phyloP scores from a whole-genome alignment of 1,140 invertebrate genomes.

The Melitaea cinxia region DNA sequence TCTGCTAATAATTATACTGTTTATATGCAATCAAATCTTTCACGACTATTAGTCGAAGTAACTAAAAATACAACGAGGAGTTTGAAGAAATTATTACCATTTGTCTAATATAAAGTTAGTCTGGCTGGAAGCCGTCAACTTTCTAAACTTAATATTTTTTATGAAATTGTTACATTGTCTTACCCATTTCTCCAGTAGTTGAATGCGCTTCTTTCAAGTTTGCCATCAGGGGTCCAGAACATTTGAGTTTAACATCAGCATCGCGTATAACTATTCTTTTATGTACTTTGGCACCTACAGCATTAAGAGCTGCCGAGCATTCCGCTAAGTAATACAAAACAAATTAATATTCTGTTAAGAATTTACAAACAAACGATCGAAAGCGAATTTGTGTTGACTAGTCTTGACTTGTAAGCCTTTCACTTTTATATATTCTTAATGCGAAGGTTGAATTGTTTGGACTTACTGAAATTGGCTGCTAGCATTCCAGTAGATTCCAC shows the following conservation, averaged over 20 bases:
- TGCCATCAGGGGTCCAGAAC: constrained; percentile 53
- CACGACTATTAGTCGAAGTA: no score
- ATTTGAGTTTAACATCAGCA: constrained; percentile 62
- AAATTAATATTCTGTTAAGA: no score
- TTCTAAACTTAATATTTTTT: neutral
- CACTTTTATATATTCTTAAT: no score
- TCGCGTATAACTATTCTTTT: constrained; percentile 71
- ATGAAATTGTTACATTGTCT: neutral
- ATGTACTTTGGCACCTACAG: constrained; percentile 66
- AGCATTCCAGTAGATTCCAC: constrained; percentile 80
- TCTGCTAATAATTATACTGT: no score
- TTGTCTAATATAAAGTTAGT: no score
- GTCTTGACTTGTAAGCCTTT: no score
- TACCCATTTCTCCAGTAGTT: constrained; percentile 73
- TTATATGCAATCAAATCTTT: no score
- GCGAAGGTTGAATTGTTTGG: no score
- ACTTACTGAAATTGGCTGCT: constrained; percentile 80
- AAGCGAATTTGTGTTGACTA: no score
- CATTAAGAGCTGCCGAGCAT: constrained; percentile 64
- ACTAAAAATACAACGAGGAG: no score
- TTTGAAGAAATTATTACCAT: no score
- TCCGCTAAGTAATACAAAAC: constrained; percentile 30
- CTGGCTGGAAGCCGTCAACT: no score
- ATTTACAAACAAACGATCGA: neutral
- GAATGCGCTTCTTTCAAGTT: constrained; percentile 67